Base-by-base conservation (phyloP, 1,140 invertebrate species). In the Neocloeon triangulifer region DNA sequence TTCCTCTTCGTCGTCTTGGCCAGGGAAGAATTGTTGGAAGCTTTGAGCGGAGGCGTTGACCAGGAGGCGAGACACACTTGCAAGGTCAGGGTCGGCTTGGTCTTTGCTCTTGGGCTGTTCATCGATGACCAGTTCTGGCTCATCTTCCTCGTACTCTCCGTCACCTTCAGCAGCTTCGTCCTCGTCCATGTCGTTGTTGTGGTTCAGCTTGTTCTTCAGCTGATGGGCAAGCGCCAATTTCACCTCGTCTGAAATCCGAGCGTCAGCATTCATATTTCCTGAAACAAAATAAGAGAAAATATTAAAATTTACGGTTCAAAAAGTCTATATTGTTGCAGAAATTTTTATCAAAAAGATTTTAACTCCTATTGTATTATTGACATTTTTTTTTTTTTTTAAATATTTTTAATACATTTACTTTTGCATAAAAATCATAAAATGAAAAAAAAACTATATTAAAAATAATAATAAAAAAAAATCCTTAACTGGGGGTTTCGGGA, bases 211-310 rank as follows among this genome's bases (percentile, higher is more conserved):
- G 29, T 59, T 59, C 42, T 78, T 73, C 12, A 79, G 49, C 39
- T 80, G 74, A 39, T 79, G 72, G 5, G 75, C 69, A 31, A 84
- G 69, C 1, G 76, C 77, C 33, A 69, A 73, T 39, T 80, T 78
- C 0, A 82, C 69, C 36, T 80, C 67, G 33, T 76, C 73, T 5
- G 72, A 66, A 16, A 75, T 21, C 12, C 23, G 26, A 13, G 25
- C 21, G 18, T 34, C 28, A 14, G 15, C 26, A 27, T 6, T 12
- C n/a, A n/a, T n/a, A n/a, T n/a, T n/a, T n/a, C n/a, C n/a, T n/a
- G n/a, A n/a, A n/a, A n/a, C n/a, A n/a, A n/a, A n/a, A n/a, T n/a
- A n/a, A n/a, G n/a, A n/a, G n/a, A n/a, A n/a, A n/a, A n/a, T n/a
- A n/a, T n/a, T n/a, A n/a, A n/a, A n/a, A n/a, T n/a, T n/a, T n/a